These are phyloP conservation scores for Apoda limacodes DNA, from an alignment of 2,888 invertebrate species.

Conservation along the genomic window DNA sequence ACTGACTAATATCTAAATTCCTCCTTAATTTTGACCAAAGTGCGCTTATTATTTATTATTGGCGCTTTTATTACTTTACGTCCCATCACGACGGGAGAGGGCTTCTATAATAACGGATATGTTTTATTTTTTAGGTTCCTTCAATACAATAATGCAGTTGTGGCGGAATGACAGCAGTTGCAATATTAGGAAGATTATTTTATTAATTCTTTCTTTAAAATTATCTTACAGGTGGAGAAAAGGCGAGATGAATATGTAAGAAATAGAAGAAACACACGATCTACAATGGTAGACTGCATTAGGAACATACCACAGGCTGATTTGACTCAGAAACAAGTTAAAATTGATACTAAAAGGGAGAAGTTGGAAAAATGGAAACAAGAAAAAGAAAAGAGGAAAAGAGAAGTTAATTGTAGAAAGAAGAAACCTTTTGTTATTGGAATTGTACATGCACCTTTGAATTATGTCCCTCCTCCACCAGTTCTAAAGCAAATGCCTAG, in stretches of 20 bases:
- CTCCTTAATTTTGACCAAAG: too few species aligned
- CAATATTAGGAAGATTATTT: too few species aligned
- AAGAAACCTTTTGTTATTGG: conserved; percentile 53
- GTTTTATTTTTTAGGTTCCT: too few species aligned
- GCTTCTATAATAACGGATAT: too few species aligned
- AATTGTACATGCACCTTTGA: conserved; percentile 32
- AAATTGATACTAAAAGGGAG: conserved; percentile 36
- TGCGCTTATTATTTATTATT: too few species aligned
- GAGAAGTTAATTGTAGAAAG: conserved; percentile 34
- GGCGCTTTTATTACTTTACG: too few species aligned
- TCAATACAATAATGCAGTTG: too few species aligned
- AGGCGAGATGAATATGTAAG: conserved; percentile 36
- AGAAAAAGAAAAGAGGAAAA: conserved; percentile 49
- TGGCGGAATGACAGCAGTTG: too few species aligned
- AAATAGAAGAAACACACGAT: conserved; percentile 35
- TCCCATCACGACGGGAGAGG: too few species aligned
- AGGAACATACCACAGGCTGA: conserved; percentile 35
- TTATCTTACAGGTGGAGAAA: conserved; percentile 38
- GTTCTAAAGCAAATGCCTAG: conserved; percentile 33
- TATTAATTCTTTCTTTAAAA: conserved; percentile 10
- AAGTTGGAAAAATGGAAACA: conserved; percentile 55
- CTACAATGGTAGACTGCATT: conserved; percentile 39
- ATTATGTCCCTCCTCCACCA: conserved; percentile 40
- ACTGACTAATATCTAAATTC: too few species aligned
- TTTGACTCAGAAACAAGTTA: conserved; percentile 24